A percentile compares a stretch with the other conserved stretches of the same genome.
phyloP scores from a whole-genome alignment of 1,140 invertebrate species.

The Diorhabda sublineata region DNA sequence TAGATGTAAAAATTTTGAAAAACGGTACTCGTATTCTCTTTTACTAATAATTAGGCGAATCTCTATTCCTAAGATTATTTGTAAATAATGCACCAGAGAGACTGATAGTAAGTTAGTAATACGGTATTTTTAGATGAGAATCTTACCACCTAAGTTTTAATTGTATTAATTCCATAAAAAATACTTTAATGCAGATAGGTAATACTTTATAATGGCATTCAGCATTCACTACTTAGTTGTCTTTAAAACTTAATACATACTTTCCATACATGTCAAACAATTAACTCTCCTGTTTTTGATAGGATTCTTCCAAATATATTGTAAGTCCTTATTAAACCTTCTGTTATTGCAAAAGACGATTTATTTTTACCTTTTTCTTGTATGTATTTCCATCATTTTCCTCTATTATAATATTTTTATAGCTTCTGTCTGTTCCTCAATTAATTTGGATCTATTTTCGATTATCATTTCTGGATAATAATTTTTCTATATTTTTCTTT shows the following conservation, averaged over 20 bases:
- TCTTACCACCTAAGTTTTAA: neutral
- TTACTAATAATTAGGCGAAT: conserved; percentile 8
- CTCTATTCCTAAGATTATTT: conserved; percentile 16
- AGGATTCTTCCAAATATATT: neutral
- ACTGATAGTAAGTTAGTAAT: conserved; percentile 31
- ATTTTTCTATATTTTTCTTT: too few relatives aligned
- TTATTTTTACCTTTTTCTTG: too few relatives aligned
- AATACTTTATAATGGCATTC: neutral
- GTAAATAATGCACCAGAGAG: conserved; percentile 28
- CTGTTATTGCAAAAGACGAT: too few relatives aligned
- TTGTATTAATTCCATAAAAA: neutral
- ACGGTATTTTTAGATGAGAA: conserved; percentile 7
- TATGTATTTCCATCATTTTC: too few relatives aligned
- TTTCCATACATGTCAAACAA: neutral
- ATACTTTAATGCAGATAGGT: neutral
- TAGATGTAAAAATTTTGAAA: neutral
- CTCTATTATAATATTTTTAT: too few relatives aligned
- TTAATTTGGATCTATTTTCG: too few relatives aligned
- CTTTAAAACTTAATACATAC: neutral
- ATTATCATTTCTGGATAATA: too few relatives aligned
- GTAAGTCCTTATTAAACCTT: neutral
- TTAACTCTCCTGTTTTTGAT: neutral
- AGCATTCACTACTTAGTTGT: neutral
- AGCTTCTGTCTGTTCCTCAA: too few relatives aligned
- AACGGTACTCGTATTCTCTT: neutral